Base-by-base conservation (phyloP, 2,113 vertebrate genomes). In the Pionites leucogaster region DNA sequence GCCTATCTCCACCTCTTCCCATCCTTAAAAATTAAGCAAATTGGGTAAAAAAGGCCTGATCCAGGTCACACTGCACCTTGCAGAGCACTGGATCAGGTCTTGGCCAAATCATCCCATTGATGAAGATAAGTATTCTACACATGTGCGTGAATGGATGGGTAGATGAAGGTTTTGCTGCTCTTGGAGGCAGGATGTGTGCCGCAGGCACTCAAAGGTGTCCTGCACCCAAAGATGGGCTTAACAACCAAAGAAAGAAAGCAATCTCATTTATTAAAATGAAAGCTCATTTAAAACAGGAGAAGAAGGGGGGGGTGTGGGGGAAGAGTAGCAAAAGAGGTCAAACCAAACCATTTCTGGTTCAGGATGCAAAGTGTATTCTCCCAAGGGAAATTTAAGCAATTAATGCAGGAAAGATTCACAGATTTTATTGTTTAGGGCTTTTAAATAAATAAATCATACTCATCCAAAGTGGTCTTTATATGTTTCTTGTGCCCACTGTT, bases 401-500 rank as follows among this genome's bases (percentile, higher is more conserved):
- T 97, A 96, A 96, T 88, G 70, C 35, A 50, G 53, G n/a, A 59
- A 59, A 86, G 71, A 93, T 44, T 74, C 50, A 60, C 50, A 95
- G 37, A 37, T 71, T 76, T 70, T 81, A 46, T 57, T 63, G 46
- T 75, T 39, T 72, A 33, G 33, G 39, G 25, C 23, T 62, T 94
- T 93, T 93, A 35, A 59, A 90, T 96, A 91, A 96, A 92, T 94
- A 97, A 97, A 95, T 90, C 70, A 52, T 59, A 49, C 83, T 96
- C 92, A 83, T 95, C 91, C 93, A 94, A 96, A 95, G 72, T n/a
- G 78, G 60, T 44, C 28, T 24, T 88, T 95, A 6, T 31, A 46
- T n/a, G 17, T 31, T 17, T 53, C 8, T 27, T 24, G 75, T 86
- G 2, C 46, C 78, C 52, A 17, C 64, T 96, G 90, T 97, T 97